Conservation (phyloP, 1,140 invertebrate species). For the Papilio machaon region DNA sequence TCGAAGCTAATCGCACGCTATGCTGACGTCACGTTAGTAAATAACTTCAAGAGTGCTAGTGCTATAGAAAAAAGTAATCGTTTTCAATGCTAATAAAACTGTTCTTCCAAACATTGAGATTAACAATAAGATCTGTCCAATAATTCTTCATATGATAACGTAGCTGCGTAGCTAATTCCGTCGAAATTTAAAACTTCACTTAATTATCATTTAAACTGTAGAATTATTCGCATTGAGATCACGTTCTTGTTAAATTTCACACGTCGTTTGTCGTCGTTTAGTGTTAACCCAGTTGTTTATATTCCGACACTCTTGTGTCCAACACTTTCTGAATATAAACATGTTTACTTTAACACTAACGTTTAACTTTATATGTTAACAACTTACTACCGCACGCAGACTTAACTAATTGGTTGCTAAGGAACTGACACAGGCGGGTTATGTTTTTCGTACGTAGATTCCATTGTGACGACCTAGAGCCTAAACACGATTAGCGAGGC, state of each 20-base stretch:
- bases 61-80: not conserved
- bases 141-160: too few relatives aligned
- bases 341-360: slow-evolving; percentile 9
- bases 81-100: not conserved
- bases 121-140: too few relatives aligned
- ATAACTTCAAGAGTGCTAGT: not conserved
- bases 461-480: not conserved
- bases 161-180: not conserved
- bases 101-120: not conserved
- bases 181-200: not conserved
- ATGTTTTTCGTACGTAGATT: not conserved
- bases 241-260: slow-evolving; percentile 22
- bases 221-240: slow-evolving; percentile 1
- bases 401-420: not conserved
- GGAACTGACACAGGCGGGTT: not conserved
- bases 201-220: not conserved
- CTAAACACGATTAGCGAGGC: not conserved
- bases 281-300: slow-evolving; percentile 12
- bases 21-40: not conserved
- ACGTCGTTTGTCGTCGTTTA: slow-evolving; percentile 20
- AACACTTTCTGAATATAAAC: slow-evolving; percentile 25
- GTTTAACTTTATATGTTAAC: not conserved
- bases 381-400: not conserved
- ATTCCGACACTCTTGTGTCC: not conserved
- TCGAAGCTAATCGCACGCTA: slow-evolving; percentile 3